Evolutionary conservation across 1,140 invertebrate species (phyloP).

Genomic region (Listronotus oregonensis): DNA sequence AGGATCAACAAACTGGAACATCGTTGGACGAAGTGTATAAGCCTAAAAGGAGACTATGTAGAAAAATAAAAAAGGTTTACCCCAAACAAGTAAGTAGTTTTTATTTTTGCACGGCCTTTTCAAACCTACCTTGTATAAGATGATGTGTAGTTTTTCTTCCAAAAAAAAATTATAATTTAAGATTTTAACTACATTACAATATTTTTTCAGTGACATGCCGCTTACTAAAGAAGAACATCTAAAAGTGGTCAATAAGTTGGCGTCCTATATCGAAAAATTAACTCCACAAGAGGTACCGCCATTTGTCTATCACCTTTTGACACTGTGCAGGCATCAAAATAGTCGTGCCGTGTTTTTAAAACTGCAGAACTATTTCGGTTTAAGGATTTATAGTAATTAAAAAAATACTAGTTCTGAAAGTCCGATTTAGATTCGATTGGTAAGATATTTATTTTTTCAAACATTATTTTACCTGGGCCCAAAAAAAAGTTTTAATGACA

Average conservation of each 20-base stretch:
- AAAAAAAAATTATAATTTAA: too few relatives aligned
- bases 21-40: too few relatives aligned
- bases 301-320: slow-evolving; percentile 57
- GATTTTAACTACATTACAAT: too few relatives aligned
- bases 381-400: slow-evolving; percentile 55
- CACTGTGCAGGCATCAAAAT: slow-evolving; percentile 54
- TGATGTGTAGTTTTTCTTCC: too few relatives aligned
- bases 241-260: slow-evolving; percentile 56
- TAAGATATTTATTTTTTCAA: slow-evolving; percentile 39
- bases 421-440: slow-evolving; percentile 56
- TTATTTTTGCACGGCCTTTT: too few relatives aligned
- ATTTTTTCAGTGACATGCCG: slow-evolving; percentile 48
- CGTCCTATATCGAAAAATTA: slow-evolving; percentile 54
- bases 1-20: too few relatives aligned
- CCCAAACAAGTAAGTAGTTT: too few relatives aligned
- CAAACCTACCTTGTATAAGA: too few relatives aligned
- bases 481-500: too few relatives aligned
- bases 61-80: too few relatives aligned
- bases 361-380: slow-evolving; percentile 58
- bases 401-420: slow-evolving; percentile 16
- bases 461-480: too few relatives aligned
- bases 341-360: slow-evolving; percentile 52
- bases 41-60: too few relatives aligned
- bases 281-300: slow-evolving; percentile 58
- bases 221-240: slow-evolving; percentile 54